Conservation (phyloP, 2,888 invertebrate species). For the Parthenolecanium corni region DNA sequence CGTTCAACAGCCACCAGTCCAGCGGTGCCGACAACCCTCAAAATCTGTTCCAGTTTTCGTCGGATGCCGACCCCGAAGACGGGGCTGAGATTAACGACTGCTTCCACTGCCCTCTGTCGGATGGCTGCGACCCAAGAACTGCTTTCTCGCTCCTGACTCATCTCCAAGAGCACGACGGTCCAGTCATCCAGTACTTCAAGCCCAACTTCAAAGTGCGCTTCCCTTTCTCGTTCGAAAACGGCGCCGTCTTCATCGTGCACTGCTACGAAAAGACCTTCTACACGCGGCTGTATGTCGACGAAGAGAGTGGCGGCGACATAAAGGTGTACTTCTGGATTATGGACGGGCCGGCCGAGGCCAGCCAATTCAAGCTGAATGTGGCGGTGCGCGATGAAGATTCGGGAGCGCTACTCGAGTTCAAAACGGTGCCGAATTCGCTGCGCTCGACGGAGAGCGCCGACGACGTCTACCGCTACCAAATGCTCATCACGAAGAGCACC, state of each 20-base stretch:
- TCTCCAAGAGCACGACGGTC: conserved; percentile 28
- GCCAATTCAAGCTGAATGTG: conserved; percentile 1
- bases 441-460: background rate
- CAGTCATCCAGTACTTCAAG: conserved; percentile 30
- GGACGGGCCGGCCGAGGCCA: background rate
- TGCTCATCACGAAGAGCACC: background rate
- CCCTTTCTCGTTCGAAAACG: conserved; percentile 14
- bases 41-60: conserved; percentile 18
- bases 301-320: background rate
- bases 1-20: background rate
- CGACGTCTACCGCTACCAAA: conserved; percentile 9
- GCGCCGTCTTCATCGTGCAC: conserved; percentile 6
- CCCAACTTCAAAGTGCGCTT: background rate
- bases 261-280: conserved; percentile 15
- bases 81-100: background rate
- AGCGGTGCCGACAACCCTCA: background rate
- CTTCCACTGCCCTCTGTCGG: conserved; percentile 5
- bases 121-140: background rate
- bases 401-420: background rate
- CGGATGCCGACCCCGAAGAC: background rate
- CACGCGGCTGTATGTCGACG: background rate
- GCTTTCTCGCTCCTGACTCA: conserved; percentile 3
- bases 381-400: background rate
- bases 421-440: conserved; percentile 3
- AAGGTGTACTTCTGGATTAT: conserved; percentile 18